phyloP scores from a whole-genome alignment of 1,140 invertebrate species.

The Andrena cerasifolii region DNA sequence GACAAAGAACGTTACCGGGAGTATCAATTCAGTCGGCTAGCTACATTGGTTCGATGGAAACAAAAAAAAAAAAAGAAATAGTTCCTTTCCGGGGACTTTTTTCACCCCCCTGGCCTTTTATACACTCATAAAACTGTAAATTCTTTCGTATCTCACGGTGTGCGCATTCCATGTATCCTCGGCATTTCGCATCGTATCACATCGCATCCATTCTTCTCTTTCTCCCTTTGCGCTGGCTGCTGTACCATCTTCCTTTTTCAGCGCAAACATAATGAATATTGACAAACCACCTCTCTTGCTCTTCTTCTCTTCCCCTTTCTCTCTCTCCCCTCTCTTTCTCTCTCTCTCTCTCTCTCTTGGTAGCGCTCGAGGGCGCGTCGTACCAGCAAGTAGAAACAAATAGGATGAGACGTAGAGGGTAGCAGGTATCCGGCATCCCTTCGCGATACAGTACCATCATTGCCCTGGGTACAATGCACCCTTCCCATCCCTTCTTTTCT shows the following conservation, averaged over 20 bases:
- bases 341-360: constrained; percentile 20
- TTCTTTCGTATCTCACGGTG: constrained; percentile 48
- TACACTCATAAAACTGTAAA: constrained; percentile 56
- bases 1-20: constrained; percentile 59
- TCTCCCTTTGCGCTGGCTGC: background rate
- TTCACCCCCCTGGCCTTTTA: constrained; percentile 42
- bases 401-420: constrained; percentile 68
- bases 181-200: constrained; percentile 34
- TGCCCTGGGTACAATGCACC: constrained; percentile 69
- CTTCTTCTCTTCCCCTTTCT: background rate
- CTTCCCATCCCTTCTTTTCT: constrained; percentile 35
- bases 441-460: constrained; percentile 60
- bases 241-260: constrained; percentile 46
- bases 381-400: constrained; percentile 70
- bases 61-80: constrained; percentile 13
- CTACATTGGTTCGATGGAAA: constrained; percentile 59
- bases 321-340: background rate
- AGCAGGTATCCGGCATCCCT: constrained; percentile 58
- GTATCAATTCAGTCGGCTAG: constrained; percentile 64
- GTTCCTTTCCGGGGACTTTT: constrained; percentile 36
- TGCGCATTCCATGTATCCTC: constrained; percentile 36
- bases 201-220: constrained; percentile 46
- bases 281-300: constrained; percentile 63
- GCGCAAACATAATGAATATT: constrained; percentile 72
- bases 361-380: constrained; percentile 62